These are phyloP conservation scores for Papilio elwesi DNA, from an alignment of 2,888 invertebrate species.

Conservation along the genomic window DNA sequence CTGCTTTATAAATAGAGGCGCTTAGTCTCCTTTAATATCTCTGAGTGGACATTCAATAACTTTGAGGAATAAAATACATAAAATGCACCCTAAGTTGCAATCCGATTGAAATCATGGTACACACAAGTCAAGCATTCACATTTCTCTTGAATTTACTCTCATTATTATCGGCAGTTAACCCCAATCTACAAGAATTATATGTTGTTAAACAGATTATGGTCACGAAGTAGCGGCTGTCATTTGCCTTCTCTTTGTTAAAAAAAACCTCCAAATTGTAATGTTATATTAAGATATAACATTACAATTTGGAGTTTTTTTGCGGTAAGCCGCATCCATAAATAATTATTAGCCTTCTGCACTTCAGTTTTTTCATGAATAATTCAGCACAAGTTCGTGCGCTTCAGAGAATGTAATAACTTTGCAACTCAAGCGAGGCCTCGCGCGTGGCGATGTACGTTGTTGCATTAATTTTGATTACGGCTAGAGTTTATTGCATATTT, in stretches of 20 bases:
- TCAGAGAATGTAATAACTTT: constrained; percentile 37
- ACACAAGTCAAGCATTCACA: too few species aligned
- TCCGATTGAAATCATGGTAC: too few species aligned
- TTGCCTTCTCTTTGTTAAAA: background rate
- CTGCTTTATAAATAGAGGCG: constrained; percentile 5
- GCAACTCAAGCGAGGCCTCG: constrained; percentile 23
- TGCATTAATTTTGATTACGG: constrained; percentile 31
- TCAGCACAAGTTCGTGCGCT: constrained; percentile 35
- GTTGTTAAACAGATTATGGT: too few species aligned
- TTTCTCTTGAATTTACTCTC: too few species aligned
- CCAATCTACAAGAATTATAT: too few species aligned
- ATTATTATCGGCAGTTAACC: too few species aligned
- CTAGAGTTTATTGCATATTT: constrained; percentile 11
- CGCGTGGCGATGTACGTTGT: constrained; percentile 8
- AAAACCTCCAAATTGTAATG: background rate
- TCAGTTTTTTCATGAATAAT: constrained; percentile 38
- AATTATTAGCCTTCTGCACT: constrained; percentile 29
- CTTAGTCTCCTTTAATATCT: background rate
- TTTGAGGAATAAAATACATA: too few species aligned
- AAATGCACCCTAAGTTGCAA: too few species aligned
- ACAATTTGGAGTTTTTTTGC: too few species aligned
- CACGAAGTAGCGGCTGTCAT: too few species aligned
- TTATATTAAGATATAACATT: too few species aligned
- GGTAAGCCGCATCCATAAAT: constrained; percentile 26
- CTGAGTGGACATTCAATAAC: background rate